Evolutionary conservation across 2,113 vertebrate species (phyloP).

Genomic region (Stigmatopora argus): DNA sequence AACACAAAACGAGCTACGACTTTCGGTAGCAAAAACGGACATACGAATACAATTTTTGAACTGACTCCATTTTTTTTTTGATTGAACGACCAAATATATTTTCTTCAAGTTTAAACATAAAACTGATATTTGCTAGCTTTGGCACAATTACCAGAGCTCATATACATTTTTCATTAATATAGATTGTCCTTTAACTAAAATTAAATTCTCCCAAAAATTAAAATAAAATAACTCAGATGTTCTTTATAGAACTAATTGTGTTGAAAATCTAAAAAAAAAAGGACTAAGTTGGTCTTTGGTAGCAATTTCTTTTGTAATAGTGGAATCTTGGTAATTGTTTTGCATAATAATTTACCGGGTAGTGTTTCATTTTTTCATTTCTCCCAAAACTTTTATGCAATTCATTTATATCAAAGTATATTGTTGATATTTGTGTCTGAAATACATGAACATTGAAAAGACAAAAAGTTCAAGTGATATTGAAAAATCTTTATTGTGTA

Average conservation of each 20-base stretch:
- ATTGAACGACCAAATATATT: not conserved
- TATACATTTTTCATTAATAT: no score
- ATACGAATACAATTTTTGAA: not conserved
- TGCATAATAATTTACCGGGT: not conserved
- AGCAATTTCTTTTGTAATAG: no score
- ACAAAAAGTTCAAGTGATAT: not conserved
- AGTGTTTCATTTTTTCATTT: no score
- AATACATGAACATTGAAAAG: not conserved
- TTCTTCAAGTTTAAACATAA: not conserved
- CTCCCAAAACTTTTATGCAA: not conserved
- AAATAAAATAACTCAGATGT: no score
- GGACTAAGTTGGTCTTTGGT: no score
- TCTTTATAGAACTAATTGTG: not conserved
- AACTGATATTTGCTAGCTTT: no score
- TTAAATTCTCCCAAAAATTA: no score
- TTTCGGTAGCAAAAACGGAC: no score
- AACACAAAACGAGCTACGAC: no score
- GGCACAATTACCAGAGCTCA: no score
- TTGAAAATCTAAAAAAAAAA: not conserved
- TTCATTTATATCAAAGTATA: not conserved
- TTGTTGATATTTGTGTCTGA: not conserved
- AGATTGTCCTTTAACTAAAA: no score
- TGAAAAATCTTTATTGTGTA: not conserved
- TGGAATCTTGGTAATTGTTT: not conserved
- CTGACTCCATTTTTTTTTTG: not conserved